Evolutionary conservation across 2,113 vertebrate genomes (phyloP).

Genomic region (Podarcis cretensis): DNA sequence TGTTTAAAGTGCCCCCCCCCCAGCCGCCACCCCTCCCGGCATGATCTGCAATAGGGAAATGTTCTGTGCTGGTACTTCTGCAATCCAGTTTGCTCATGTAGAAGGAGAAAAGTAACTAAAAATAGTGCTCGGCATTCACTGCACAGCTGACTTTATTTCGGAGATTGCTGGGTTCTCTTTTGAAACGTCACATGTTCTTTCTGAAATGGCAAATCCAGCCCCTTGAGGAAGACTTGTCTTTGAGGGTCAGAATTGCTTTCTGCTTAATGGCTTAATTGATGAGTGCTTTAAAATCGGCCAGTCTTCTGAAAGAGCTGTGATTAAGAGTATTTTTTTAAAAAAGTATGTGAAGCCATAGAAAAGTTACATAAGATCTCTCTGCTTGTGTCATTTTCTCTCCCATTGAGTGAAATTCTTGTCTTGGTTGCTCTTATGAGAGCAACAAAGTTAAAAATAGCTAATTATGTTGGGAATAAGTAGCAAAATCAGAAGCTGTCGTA

Average conservation of each 20-base stretch:
- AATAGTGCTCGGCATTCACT: background rate
- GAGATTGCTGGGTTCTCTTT: background rate
- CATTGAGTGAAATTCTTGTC: background rate
- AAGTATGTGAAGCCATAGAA: too few relatives aligned
- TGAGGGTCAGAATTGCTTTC: background rate
- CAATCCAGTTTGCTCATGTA: background rate
- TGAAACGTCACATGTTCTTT: background rate
- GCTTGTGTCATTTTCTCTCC: background rate
- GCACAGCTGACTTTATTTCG: background rate
- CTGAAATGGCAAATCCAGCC: background rate
- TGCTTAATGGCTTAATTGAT: fast-evolving
- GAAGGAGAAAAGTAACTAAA: background rate
- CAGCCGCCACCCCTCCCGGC: too few relatives aligned
- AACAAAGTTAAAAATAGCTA: background rate
- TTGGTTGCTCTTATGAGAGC: background rate
- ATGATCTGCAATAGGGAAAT: background rate
- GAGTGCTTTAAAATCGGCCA: background rate
- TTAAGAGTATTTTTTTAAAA: background rate
- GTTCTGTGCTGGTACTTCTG: background rate
- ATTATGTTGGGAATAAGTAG: background rate
- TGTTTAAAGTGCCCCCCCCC: too few relatives aligned
- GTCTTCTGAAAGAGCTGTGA: background rate
- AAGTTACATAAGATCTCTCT: background rate
- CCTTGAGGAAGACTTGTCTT: background rate
- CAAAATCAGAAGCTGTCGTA: background rate